Conservation (phyloP, 2,888 invertebrate species). For the Chelonus formosanus region DNA sequence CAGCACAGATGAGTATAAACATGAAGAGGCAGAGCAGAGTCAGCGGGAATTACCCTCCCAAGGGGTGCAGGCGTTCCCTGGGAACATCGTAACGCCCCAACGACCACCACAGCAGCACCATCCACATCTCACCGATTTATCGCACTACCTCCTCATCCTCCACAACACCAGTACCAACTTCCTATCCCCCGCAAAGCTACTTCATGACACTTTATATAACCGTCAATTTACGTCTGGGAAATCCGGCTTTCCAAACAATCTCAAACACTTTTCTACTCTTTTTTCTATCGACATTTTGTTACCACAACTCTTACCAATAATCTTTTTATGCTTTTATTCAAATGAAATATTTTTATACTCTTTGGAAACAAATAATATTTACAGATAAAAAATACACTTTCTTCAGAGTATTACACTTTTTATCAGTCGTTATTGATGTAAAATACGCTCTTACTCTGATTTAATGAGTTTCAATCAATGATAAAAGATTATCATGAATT, state of each 20-base stretch:
- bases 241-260: slow-evolving; percentile 26
- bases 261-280: slow-evolving; percentile 10
- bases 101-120: slow-evolving; percentile 36
- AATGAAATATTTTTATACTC: too few relatives aligned
- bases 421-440: too few relatives aligned
- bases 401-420: too few relatives aligned
- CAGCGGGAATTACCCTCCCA: slow-evolving; percentile 41
- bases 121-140: slow-evolving; percentile 42
- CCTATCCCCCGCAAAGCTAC: slow-evolving; percentile 14
- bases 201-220: slow-evolving; percentile 28
- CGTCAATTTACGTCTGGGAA: slow-evolving; percentile 27
- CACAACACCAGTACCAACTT: background rate
- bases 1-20: slow-evolving; percentile 36
- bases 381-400: too few relatives aligned
- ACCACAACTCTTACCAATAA: background rate
- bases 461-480: too few relatives aligned
- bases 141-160: slow-evolving; percentile 19
- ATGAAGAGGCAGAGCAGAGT: slow-evolving; percentile 39
- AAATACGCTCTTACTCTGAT: too few relatives aligned
- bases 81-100: slow-evolving; percentile 37
- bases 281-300: slow-evolving; percentile 13
- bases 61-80: slow-evolving; percentile 21
- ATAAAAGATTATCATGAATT: too few relatives aligned
- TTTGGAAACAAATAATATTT: too few relatives aligned
- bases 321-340: background rate